phyloP scores from a whole-genome alignment of 2,888 invertebrate genomes.

The Torymus texanus region DNA sequence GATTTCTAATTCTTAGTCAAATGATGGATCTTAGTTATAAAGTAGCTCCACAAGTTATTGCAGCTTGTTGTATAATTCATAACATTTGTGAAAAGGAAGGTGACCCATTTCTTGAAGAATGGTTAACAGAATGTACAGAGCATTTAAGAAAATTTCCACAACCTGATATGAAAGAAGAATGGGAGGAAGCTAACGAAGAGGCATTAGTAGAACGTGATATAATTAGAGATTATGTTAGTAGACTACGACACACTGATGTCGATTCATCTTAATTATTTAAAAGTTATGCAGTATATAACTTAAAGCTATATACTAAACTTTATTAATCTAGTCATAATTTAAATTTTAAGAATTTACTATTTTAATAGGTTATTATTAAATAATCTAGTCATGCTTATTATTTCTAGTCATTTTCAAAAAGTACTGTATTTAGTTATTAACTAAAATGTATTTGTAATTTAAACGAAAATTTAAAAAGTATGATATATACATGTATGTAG shows the following conservation, averaged over 20 bases:
- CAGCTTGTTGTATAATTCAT: slow-evolving; percentile 63
- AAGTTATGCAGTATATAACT: neutral
- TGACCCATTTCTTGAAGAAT: slow-evolving; percentile 58
- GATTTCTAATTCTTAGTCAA: slow-evolving; percentile 61
- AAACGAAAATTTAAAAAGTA: too few relatives aligned
- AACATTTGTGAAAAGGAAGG: slow-evolving; percentile 61
- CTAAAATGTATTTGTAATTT: too few relatives aligned
- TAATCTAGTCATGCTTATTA: too few relatives aligned
- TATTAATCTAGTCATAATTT: neutral
- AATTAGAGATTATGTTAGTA: slow-evolving; percentile 37
- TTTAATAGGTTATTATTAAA: too few relatives aligned
- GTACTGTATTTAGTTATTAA: too few relatives aligned
- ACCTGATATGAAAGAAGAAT: slow-evolving; percentile 55
- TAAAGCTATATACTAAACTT: slow-evolving; percentile 8
- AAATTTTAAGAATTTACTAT: neutral
- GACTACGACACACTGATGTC: neutral
- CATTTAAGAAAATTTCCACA: slow-evolving; percentile 59
- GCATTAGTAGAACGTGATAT: slow-evolving; percentile 34
- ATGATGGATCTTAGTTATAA: slow-evolving; percentile 61
- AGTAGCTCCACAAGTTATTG: slow-evolving; percentile 62
- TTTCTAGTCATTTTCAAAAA: too few relatives aligned
- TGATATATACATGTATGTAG: too few relatives aligned
- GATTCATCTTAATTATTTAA: neutral
- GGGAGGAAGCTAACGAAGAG: neutral
- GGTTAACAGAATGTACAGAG: slow-evolving; percentile 52